These are phyloP conservation scores for Crypturellus tataupa DNA, from an alignment of 2,797 vertebrate genomes.

Conservation along the genomic window DNA sequence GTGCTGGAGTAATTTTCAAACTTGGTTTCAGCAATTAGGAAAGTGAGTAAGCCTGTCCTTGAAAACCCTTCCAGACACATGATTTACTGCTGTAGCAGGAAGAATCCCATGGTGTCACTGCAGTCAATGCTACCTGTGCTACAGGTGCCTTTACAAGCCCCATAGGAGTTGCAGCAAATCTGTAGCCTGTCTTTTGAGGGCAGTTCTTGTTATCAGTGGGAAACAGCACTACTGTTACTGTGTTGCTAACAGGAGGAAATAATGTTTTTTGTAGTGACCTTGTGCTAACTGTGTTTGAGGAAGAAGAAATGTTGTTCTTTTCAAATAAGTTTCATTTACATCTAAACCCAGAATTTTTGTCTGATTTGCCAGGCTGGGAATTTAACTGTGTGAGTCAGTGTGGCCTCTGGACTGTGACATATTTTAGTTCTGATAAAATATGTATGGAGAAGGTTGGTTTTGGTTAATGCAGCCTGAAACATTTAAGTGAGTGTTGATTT, in stretches of 20 bases:
- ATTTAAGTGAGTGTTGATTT: constrained; percentile 26
- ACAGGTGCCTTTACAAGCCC: background rate
- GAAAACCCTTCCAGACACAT: background rate
- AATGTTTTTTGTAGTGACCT: background rate
- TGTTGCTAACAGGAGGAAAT: accelerated
- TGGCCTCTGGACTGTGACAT: constrained; percentile 5
- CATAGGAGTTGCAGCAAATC: accelerated
- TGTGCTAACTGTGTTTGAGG: background rate
- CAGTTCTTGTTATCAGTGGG: accelerated
- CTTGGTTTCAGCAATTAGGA: background rate
- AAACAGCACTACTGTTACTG: background rate
- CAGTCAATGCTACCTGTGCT: accelerated
- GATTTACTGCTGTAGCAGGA: accelerated
- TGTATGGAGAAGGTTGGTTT: constrained; percentile 36
- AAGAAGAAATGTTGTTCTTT: background rate
- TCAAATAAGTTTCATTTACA: background rate
- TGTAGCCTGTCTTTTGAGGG: accelerated
- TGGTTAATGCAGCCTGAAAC: constrained; percentile 27
- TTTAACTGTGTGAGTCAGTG: background rate
- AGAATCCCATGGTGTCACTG: background rate
- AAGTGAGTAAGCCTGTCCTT: background rate
- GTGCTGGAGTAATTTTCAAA: background rate
- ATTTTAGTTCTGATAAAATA: constrained; percentile 30
- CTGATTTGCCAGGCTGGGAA: background rate
- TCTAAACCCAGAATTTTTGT: background rate